Evolutionary conservation across 2,113 vertebrate genomes (phyloP), one percentile per base, ranked within the genome.

Genomic region (Columbina picui): DNA sequence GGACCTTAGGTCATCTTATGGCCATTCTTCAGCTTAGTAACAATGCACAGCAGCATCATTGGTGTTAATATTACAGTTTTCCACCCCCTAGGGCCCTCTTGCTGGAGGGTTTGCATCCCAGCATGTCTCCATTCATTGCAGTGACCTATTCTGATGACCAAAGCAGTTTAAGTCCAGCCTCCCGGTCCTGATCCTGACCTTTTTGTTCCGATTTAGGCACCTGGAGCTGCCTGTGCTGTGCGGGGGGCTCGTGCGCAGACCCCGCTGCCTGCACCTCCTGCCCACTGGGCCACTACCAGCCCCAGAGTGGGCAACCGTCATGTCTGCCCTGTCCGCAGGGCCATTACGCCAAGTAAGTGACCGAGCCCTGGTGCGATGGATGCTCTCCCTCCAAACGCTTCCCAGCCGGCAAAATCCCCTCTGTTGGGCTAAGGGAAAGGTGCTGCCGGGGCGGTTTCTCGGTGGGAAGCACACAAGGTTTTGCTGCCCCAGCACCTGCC

Each of bases 241-340:
- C 11, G 0, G 95, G 90, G 30, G 98, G 98, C 50, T 92, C 75
- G 1, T 99, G 99, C 91, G 53, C 91, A 23, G 98, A 97, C 69
- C 93, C 96, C 17, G 63, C 70, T 64, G 97, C 97, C 14, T 99
- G 99, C 88, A 93, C 94, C 25, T 92, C 97, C 27, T 99, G 99
- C 83, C 59, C 84, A 0, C 96, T 13, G 30, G 99, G 99, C 34
- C 98, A 97, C 78, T 98, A 98, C 94, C 99, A 99, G 95, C 97
- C 98, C 2, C 73, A 93, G 14, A 85, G 97, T 0, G 98, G 98
- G 68, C 98, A 98, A 87, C 93, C 29, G 45, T 83, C 79, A 1
- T 99, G 99, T 92, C 61, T 98, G 86, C 98, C 98, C 32, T 99
- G 99, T 87, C 93, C 82, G 3, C 96, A 26, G 57, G 99, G 99